Conservation (phyloP, 2,113 vertebrate genomes). For the human region GRCh38 chr2:164523001-164523500, state of each 20-base stretch:
- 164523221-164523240: background rate
- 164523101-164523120: background rate
- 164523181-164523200: background rate
- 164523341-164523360: background rate
- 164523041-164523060: background rate
- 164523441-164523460: conserved; percentile 58
- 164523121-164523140: background rate
- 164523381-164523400: conserved; percentile 33
- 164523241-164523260: background rate
- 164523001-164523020: background rate
- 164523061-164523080: background rate
- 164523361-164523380: background rate
- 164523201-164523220: background rate
- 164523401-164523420: conserved; percentile 57
- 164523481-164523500: conserved; percentile 46
- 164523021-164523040: background rate
- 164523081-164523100: background rate
- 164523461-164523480: conserved; percentile 55
- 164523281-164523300: conserved; percentile 17
- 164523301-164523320: background rate
- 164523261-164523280: background rate
- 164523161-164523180: background rate
- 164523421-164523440: conserved; percentile 40
- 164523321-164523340: conserved; percentile 14
- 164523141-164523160: background rate